phyloP scores from a whole-genome alignment of 2,888 invertebrate species.

The Doris montereyensis region DNA sequence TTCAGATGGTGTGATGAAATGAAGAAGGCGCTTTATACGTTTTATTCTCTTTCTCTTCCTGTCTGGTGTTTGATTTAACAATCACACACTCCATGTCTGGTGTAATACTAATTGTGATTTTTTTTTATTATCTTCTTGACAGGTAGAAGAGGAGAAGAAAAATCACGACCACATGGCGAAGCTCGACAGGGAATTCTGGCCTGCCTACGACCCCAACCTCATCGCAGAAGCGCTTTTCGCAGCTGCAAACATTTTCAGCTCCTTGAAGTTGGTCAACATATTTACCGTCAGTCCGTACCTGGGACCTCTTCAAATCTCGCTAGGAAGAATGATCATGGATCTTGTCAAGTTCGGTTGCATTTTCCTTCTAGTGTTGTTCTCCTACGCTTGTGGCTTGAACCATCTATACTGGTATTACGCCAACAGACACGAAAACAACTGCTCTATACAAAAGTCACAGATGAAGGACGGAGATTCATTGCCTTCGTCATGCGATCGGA shows the following conservation, averaged over 20 bases:
- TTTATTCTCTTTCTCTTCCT: no score
- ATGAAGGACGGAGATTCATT: slow-evolving; percentile 31
- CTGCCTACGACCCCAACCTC: slow-evolving; percentile 98
- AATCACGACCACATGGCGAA: slow-evolving; percentile 49
- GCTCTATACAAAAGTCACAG: slow-evolving; percentile 13
- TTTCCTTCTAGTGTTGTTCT: slow-evolving; percentile 83
- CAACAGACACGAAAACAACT: slow-evolving; percentile 36
- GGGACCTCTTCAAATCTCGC: slow-evolving; percentile 91
- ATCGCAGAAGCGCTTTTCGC: slow-evolving; percentile 87
- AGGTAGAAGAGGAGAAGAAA: slow-evolving; percentile 56
- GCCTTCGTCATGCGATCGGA: slow-evolving; percentile 69
- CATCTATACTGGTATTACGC: slow-evolving; percentile 89
- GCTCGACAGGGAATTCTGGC: slow-evolving; percentile 87
- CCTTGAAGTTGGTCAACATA: slow-evolving; percentile 90
- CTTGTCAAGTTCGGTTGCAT: slow-evolving; percentile 94
- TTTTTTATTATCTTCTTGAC: slow-evolving; percentile 16
- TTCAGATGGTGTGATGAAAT: no score
- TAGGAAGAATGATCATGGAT: slow-evolving; percentile 84
- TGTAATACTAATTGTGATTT: no score
- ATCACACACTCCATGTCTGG: no score
- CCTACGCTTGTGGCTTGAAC: slow-evolving; percentile 92
- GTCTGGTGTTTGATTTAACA: no score
- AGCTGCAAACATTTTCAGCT: slow-evolving; percentile 96
- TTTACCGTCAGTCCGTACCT: slow-evolving; percentile 95
- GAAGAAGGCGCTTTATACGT: no score